Percentiles rank a stretch among this genome's conserved stretches.
Evolutionary conservation across 2,113 vertebrate species (phyloP).

Genomic region (Stigmatopora nigra): DNA sequence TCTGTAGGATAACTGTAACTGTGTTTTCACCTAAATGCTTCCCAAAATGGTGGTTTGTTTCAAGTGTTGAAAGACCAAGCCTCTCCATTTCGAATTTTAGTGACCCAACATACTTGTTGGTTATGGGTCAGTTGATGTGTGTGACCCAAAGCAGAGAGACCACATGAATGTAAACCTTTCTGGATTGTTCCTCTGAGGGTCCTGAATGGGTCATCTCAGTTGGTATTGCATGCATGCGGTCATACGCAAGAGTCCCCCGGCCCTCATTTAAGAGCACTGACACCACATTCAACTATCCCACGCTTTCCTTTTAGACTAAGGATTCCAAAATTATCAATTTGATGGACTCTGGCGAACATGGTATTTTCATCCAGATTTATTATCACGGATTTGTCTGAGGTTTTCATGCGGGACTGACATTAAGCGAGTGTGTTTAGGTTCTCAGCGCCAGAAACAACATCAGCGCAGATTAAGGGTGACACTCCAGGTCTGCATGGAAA

Average conservation of each 20-base stretch:
- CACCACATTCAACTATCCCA: background rate
- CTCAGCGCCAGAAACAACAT: slow-evolving; percentile 9
- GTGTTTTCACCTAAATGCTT: background rate
- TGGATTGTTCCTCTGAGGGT: slow-evolving; percentile 26
- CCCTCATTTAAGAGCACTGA: background rate
- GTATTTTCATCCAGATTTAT: slow-evolving; percentile 39
- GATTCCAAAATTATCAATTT: slow-evolving; percentile 15
- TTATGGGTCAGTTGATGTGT: slow-evolving; percentile 24
- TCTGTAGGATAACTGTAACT: background rate
- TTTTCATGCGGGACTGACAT: slow-evolving; percentile 35
- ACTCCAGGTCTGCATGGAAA: slow-evolving; percentile 39
- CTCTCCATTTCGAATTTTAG: slow-evolving; percentile 19
- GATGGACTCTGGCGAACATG: slow-evolving; percentile 34
- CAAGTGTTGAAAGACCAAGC: slow-evolving; percentile 7
- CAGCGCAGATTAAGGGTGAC: slow-evolving; percentile 35
- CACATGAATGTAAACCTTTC: slow-evolving; percentile 25
- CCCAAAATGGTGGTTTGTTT: background rate
- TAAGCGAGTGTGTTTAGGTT: slow-evolving; percentile 17
- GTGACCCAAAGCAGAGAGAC: slow-evolving; percentile 7
- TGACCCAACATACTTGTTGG: slow-evolving; percentile 40
- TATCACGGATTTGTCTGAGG: slow-evolving; percentile 45
- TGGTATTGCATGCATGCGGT: background rate
- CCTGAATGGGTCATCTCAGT: background rate
- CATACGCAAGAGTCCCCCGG: background rate
- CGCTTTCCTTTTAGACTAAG: background rate